Percentiles rank a stretch among this genome's conserved stretches.
Evolutionary conservation across 1,140 invertebrate species (phyloP).

Genomic region (Trichonephila inaurata): DNA sequence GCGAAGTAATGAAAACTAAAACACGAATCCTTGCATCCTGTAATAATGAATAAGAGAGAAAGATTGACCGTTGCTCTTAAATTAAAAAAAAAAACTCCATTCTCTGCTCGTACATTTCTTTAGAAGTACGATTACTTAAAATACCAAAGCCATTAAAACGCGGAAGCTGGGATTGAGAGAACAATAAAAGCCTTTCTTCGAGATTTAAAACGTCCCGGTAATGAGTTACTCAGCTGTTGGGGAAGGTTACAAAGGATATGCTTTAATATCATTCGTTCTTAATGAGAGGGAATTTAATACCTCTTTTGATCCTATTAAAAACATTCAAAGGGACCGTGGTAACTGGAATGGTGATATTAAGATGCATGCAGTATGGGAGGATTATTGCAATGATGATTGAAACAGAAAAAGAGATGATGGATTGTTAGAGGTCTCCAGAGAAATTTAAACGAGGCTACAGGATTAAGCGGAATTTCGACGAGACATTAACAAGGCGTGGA

Average conservation of each 20-base stretch:
- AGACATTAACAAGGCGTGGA: too few relatives aligned
- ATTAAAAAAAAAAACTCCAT: background rate
- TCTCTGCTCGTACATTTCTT: background rate
- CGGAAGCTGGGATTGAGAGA: constrained; percentile 32
- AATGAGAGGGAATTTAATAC: constrained; percentile 31
- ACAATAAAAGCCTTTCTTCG: constrained; percentile 37
- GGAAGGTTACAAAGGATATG: constrained; percentile 14
- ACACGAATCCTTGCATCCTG: too few relatives aligned
- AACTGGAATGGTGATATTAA: background rate
- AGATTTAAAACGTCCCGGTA: background rate
- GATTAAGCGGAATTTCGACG: background rate
- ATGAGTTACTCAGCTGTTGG: background rate
- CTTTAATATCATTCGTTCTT: background rate
- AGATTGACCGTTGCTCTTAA: too few relatives aligned
- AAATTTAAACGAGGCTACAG: background rate
- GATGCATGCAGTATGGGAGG: too few relatives aligned
- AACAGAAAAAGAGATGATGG: background rate
- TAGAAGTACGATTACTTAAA: constrained; percentile 11
- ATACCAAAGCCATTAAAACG: constrained; percentile 41
- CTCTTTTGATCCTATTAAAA: background rate
- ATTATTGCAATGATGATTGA: background rate
- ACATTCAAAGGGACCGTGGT: background rate
- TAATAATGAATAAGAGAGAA: too few relatives aligned
- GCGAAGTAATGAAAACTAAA: too few relatives aligned
- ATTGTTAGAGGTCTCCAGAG: background rate